These are phyloP conservation scores for Sebastes ruberrimus DNA, from an alignment of 2,797 vertebrate genomes.

Conservation along the genomic window DNA sequence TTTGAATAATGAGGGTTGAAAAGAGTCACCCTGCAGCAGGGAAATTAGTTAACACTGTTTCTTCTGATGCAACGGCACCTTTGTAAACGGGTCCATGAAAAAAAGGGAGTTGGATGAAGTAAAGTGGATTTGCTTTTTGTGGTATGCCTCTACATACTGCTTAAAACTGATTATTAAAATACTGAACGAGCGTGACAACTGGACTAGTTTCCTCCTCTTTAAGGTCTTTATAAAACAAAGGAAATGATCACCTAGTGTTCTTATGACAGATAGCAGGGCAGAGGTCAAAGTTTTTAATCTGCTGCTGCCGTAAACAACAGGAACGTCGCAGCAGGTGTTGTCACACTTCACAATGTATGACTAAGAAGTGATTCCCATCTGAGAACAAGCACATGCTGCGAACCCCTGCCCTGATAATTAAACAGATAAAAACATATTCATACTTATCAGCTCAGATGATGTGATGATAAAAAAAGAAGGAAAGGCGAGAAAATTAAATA, in stretches of 20 bases:
- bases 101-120: background rate
- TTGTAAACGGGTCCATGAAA: constrained; percentile 7
- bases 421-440: constrained; percentile 47
- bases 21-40: constrained; percentile 39
- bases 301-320: constrained; percentile 10
- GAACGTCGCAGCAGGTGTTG: constrained; percentile 23
- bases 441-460: constrained; percentile 19
- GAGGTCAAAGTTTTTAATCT: constrained; percentile 30
- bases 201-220: background rate
- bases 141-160: background rate
- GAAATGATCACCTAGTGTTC: background rate
- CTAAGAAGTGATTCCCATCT: constrained; percentile 39
- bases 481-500: constrained; percentile 18
- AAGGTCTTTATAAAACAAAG: background rate
- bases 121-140: background rate
- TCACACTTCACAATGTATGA: constrained; percentile 39
- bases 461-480: constrained; percentile 3
- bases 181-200: background rate
- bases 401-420: constrained; percentile 39
- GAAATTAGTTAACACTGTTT: constrained; percentile 28
- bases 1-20: constrained; percentile 60
- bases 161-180: background rate
- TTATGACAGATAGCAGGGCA: background rate
- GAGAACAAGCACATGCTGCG: constrained; percentile 15
- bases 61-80: background rate